Evolutionary conservation across 2,113 vertebrate species (phyloP).

Genomic region (Myanophis thanlyinensis): DNA sequence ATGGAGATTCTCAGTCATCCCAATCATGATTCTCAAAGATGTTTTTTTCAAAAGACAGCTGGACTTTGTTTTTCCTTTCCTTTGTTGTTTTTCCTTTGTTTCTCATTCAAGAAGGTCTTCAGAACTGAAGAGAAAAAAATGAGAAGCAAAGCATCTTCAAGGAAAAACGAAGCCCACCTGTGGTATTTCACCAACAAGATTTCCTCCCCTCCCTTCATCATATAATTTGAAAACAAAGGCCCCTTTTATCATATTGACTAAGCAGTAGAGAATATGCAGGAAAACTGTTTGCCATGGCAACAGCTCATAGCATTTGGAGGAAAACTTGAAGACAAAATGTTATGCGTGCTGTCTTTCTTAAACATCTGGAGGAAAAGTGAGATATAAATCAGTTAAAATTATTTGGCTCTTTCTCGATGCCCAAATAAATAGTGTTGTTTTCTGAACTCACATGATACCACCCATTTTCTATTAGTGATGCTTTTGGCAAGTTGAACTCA

Average conservation of each 20-base stretch:
- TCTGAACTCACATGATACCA: not conserved
- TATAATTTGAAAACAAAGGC: not conserved
- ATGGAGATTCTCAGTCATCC: not conserved
- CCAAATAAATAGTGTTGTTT: not conserved
- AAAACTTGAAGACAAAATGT: not conserved
- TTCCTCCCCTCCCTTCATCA: not conserved
- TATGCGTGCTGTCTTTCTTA: not conserved
- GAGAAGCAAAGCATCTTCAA: not conserved
- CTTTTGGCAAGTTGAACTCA: not conserved
- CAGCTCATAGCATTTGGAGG: not conserved
- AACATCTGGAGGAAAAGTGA: not conserved
- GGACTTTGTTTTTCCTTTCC: not conserved
- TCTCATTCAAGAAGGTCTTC: not conserved
- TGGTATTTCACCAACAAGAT: not conserved
- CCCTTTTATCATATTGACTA: not conserved
- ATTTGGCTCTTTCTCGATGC: not conserved
- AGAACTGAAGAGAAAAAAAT: not conserved
- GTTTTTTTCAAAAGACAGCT: not conserved
- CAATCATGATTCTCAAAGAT: not conserved
- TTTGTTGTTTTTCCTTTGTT: not conserved
- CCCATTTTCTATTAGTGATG: not conserved
- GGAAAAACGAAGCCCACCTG: not conserved
- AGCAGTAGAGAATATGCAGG: not conserved
- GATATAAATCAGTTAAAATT: not conserved
- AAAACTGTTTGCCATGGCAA: not conserved